Base-by-base conservation (phyloP, 2,888 invertebrate genomes). In the Drosophila bunnanda region DNA sequence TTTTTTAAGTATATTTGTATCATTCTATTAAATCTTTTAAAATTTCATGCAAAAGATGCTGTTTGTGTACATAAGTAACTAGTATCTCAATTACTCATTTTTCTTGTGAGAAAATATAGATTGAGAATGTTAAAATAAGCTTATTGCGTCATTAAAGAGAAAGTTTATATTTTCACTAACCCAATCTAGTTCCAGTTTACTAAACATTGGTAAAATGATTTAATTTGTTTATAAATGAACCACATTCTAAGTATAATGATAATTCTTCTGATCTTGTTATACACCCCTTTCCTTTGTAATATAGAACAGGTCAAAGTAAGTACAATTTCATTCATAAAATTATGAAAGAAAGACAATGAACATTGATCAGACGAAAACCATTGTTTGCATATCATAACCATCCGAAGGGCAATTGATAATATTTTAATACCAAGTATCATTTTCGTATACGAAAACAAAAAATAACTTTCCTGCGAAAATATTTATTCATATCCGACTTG, bases 401-500 rank as follows among this genome's bases (percentile, higher is more conserved):
- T 43, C 30, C 17, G 65, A 43, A 36, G 4, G 53, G 17, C 30
- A 43, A 66, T 70, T 70, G 48, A 71, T 67, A 67, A 70, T 57
- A 46, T 48, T 25, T 46, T 67, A 56, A 56, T 70, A 58, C 32
- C 17, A 8, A 12, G 10, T 32, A 30, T 20, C 38, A 54, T 54
- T 44, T 65, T 54, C 20, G n/a, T 32, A 7, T 4, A 34, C 34
- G n/a, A 32, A 44, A 9, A 20, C 32, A 65, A 39, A 22, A 46
- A 65, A 17, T 9, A 1, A 10, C 17, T 38, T 50, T 66, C 71
- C 66, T 32, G 36, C 5, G n/a, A 66, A 66, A 70, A 25, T 17
- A 65, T 65, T 48, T 38, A 64, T 32, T 73, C 55, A 68, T 75
- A 75, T 73, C 61, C 66, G 50, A 30, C 32, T 44, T 58, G 70